phyloP scores from a whole-genome alignment of 2,113 vertebrate genomes.

The Lathamus discolor region DNA sequence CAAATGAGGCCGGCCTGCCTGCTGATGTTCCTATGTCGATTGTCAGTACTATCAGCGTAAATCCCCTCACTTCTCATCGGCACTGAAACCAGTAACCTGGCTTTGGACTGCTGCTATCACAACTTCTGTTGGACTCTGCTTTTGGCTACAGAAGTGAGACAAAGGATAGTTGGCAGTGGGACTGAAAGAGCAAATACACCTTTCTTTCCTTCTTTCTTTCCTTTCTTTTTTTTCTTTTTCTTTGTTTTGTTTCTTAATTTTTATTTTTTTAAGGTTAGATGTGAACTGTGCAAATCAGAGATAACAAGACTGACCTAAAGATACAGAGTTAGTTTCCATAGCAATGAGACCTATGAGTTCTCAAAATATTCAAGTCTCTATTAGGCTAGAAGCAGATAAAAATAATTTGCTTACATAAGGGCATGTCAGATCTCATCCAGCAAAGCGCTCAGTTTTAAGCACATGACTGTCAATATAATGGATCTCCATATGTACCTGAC shows the following conservation, averaged over 20 bases:
- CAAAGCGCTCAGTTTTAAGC: not conserved
- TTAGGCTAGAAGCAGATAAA: conserved; percentile 44
- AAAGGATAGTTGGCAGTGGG: not conserved
- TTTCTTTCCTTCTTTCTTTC: too few species aligned
- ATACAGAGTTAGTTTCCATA: conserved; percentile 52
- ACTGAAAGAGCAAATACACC: not conserved
- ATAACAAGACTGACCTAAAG: conserved; percentile 40
- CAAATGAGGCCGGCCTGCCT: rapidly evolving
- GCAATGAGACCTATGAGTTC: conserved; percentile 30
- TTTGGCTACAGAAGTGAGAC: not conserved
- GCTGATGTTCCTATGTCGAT: not conserved
- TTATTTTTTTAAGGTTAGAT: not conserved
- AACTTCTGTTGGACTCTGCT: not conserved
- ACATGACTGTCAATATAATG: not conserved
- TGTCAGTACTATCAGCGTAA: rapidly evolving
- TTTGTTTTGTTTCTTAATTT: not conserved
- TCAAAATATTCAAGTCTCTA: conserved; percentile 18
- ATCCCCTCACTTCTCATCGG: not conserved
- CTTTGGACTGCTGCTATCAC: not conserved
- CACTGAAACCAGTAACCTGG: not conserved
- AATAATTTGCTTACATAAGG: conserved; percentile 38
- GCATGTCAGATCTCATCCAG: not conserved
- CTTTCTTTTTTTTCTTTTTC: not conserved
- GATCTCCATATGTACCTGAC: not conserved
- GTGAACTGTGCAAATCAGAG: not conserved